Evolutionary conservation across 2,888 invertebrate genomes (phyloP).

Genomic region (Branchellion lobata): DNA sequence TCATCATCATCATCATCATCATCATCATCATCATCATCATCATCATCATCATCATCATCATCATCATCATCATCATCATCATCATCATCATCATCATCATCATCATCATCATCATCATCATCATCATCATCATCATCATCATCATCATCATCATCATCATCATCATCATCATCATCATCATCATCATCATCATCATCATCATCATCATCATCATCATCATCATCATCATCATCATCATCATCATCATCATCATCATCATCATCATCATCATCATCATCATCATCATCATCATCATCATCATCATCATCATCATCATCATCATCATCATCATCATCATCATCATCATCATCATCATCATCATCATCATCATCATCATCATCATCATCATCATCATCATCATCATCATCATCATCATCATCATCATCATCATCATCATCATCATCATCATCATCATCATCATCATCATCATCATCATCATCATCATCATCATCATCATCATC

Average conservation of each 20-base stretch:
- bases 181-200: constrained; percentile 31
- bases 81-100: constrained; percentile 29
- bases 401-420: constrained; percentile 20
- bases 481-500: constrained; percentile 26
- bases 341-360: constrained; percentile 16
- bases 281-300: constrained; percentile 38
- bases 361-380: constrained; percentile 23
- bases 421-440: constrained; percentile 19
- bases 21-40: constrained; percentile 19
- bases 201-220: neutral
- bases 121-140: constrained; percentile 23
- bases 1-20: constrained; percentile 41
- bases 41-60: constrained; percentile 24
- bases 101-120: constrained; percentile 25
- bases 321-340: constrained; percentile 42
- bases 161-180: constrained; percentile 20
- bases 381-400: constrained; percentile 27
- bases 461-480: constrained; percentile 24
- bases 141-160: constrained; percentile 21
- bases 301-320: constrained; percentile 32
- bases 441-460: constrained; percentile 26
- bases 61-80: constrained; percentile 28
- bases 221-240: no score
- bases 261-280: constrained; percentile 10
- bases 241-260: neutral